These are phyloP conservation scores for Propsilocerus akamusi DNA, from an alignment of 1,140 invertebrate species.

Conservation along the genomic window DNA sequence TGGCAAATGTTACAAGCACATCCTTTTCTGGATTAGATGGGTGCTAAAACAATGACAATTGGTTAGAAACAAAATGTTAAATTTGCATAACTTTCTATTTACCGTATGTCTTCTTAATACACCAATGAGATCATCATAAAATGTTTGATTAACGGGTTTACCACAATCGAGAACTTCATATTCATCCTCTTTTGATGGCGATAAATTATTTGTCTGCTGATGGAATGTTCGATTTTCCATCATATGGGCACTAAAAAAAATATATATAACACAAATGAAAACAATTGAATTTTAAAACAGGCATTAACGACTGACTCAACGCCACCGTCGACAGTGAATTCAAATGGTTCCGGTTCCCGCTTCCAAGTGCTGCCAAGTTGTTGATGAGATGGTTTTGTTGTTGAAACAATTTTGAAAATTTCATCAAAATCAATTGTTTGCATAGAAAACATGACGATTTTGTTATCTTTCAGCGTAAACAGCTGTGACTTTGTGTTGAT, in stretches of 20 bases:
- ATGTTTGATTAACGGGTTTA: conserved; percentile 70
- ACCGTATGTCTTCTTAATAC: conserved; percentile 54
- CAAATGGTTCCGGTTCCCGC: neutral
- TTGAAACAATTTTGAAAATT: neutral
- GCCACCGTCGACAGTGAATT: neutral
- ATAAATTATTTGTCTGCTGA: neutral
- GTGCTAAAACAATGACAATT: too few relatives aligned
- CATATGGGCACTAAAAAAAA: neutral
- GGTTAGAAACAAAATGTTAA: too few relatives aligned
- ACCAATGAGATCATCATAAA: conserved; percentile 71
- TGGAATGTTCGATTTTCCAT: neutral
- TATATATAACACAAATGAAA: neutral
- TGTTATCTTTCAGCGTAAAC: conserved; percentile 1
- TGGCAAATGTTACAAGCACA: conserved; percentile 13
- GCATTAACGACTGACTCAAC: neutral
- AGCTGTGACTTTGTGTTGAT: neutral
- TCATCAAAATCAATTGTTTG: neutral
- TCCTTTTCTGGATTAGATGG: conserved; percentile 43
- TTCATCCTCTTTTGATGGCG: conserved; percentile 21
- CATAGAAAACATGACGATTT: neutral
- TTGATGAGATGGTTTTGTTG: neutral
- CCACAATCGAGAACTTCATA: conserved; percentile 62
- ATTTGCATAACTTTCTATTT: too few relatives aligned
- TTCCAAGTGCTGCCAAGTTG: neutral
- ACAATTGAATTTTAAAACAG: neutral